Evolutionary conservation across 2,888 invertebrate species (phyloP).

Genomic region (Troglohyphantes excavatus): DNA sequence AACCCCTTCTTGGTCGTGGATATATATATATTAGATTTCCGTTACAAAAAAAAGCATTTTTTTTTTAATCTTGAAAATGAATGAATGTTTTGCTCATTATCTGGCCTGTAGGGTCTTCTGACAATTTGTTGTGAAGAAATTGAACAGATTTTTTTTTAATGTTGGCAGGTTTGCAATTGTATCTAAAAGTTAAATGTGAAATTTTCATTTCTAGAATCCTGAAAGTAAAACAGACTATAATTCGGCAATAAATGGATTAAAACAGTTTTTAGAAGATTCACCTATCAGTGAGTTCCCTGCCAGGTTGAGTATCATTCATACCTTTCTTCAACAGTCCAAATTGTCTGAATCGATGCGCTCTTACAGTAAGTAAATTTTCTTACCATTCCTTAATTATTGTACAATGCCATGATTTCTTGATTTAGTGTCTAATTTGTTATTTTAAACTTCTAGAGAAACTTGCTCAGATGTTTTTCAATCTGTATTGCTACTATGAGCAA

Average conservation of each 20-base stretch:
- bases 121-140: no score
- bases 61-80: no score
- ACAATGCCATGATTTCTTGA: no score
- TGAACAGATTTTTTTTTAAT: no score
- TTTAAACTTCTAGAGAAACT: slow-evolving; percentile 80
- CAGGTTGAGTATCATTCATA: slow-evolving; percentile 89
- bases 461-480: slow-evolving; percentile 87
- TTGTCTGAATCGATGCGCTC: neutral
- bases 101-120: no score
- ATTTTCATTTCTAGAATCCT: slow-evolving; percentile 49
- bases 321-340: slow-evolving; percentile 84
- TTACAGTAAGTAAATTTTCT: slow-evolving; percentile 24
- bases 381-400: no score
- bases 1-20: no score
- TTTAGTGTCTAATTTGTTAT: neutral
- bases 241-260: slow-evolving; percentile 86
- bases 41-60: no score
- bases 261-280: slow-evolving; percentile 92
- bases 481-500: slow-evolving; percentile 92
- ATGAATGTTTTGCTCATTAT: no score
- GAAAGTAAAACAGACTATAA: slow-evolving; percentile 79
- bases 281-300: slow-evolving; percentile 91
- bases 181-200: no score
- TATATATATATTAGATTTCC: no score
- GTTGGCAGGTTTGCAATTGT: no score